Percentiles rank a stretch among this genome's conserved stretches.
Conservation (phyloP, 2,888 invertebrate genomes). For the Flexamia atlantica region DNA sequence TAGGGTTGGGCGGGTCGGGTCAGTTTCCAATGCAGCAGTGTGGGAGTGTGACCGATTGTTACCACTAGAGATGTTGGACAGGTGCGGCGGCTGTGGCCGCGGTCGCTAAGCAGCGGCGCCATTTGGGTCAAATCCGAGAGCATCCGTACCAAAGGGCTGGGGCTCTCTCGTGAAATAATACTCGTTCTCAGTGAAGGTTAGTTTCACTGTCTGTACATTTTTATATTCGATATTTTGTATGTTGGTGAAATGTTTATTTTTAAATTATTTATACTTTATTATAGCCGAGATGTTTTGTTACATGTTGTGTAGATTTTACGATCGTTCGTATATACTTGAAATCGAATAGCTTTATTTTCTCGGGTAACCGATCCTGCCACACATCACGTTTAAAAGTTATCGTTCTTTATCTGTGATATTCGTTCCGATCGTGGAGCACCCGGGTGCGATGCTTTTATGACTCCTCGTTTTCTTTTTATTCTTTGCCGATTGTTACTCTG, state of each 20-base stretch:
- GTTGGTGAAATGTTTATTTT: slow-evolving; percentile 56
- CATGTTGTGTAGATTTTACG: slow-evolving; percentile 51
- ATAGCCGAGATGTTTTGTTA: slow-evolving; percentile 57
- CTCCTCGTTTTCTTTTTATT: slow-evolving; percentile 44
- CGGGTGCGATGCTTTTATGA: slow-evolving; percentile 46
- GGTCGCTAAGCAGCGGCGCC: slow-evolving; percentile 89
- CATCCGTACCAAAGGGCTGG: slow-evolving; percentile 99
- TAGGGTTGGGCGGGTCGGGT: not conserved
- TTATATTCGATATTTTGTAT: slow-evolving; percentile 55
- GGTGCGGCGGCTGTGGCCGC: slow-evolving; percentile 84
- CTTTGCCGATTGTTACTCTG: slow-evolving; percentile 3
- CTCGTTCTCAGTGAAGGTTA: slow-evolving; percentile 64
- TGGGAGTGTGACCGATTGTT: slow-evolving; percentile 47
- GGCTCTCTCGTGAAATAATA: slow-evolving; percentile 76
- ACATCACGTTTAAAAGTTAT: slow-evolving; percentile 42
- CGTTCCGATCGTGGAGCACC: slow-evolving; percentile 41
- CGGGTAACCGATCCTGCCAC: slow-evolving; percentile 30
- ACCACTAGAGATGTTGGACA: slow-evolving; percentile 54
- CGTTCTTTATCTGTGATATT: slow-evolving; percentile 57
- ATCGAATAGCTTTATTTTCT: slow-evolving; percentile 51
- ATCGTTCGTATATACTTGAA: slow-evolving; percentile 23
- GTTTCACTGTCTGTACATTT: slow-evolving; percentile 61
- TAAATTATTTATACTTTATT: slow-evolving; percentile 58
- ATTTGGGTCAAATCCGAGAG: slow-evolving; percentile 93
- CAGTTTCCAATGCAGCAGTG: slow-evolving; percentile 23